Conservation (phyloP, 2,888 invertebrate species). For the Eutolmus rufibarbis region DNA sequence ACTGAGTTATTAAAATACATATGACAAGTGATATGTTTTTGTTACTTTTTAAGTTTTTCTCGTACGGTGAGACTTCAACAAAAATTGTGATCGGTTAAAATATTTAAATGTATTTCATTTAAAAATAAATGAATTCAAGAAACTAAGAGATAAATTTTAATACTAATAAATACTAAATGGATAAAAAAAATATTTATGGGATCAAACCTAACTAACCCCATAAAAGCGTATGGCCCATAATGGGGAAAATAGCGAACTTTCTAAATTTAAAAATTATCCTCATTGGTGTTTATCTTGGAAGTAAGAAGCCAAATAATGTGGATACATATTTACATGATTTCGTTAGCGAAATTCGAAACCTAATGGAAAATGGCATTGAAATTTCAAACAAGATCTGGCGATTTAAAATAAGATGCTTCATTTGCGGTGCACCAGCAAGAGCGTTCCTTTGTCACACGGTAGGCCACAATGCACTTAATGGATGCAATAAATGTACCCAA, state of each 20-base stretch:
- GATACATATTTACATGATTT: background rate
- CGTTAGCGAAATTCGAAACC: background rate
- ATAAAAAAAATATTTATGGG: too few species aligned
- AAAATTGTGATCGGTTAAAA: too few species aligned
- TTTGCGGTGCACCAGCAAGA: background rate
- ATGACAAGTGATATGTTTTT: too few species aligned
- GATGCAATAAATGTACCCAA: constrained; percentile 3
- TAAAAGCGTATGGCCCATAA: background rate
- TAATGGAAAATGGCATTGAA: background rate
- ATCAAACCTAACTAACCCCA: too few species aligned
- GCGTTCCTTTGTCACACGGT: background rate
- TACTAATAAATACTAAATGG: too few species aligned
- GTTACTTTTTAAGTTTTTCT: too few species aligned
- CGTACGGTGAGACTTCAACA: too few species aligned
- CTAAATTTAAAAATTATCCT: background rate
- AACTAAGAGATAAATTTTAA: too few species aligned
- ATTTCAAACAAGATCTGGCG: background rate
- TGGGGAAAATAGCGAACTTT: background rate
- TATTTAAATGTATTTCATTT: too few species aligned
- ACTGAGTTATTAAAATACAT: too few species aligned
- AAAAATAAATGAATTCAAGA: too few species aligned
- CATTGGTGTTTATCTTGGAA: background rate
- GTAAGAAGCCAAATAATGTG: background rate
- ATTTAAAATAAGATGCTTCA: background rate
- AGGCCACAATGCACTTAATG: constrained; percentile 9